Base-by-base conservation (phyloP, 2,113 vertebrate genomes). In the Poeciliopsis retropinna region DNA sequence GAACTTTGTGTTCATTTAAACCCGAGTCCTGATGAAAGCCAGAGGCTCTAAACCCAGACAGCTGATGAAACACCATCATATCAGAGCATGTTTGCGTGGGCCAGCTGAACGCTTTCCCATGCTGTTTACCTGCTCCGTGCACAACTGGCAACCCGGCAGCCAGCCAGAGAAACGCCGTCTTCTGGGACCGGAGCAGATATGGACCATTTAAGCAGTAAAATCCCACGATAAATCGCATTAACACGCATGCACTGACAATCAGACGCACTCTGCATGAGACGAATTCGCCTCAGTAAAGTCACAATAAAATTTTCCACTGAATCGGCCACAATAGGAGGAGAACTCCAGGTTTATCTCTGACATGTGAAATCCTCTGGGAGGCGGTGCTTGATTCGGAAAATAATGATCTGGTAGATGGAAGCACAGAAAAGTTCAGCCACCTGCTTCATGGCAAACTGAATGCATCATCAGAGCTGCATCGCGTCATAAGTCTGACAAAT, bases 401-500 rank as follows among this genome's bases (percentile, higher is more conserved):
- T 11, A 37, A 37, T 37, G 34, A 37, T 14, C n/a, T 65, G 28
- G 7, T 4, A 76, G 41, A 57, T 64, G 78, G 72, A 22, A 37
- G 64, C 60, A 72, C 44, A 79, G 39, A 44, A 57, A 76, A 73
- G 29, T 84, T 78, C 63, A 63, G 67, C 54, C 2, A 0, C 37
- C 34, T 77, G 12, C 13, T 63, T 63, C 62, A 32, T 25, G 30
- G 3, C 25, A 54, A 74, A 72, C 30, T 62, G 27, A 57, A 29
- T 69, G 70, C 79, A 32, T 69, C 0, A 12, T 63, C 78, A 75
- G n/a, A 79, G 70, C 78, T 39, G 57, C 63, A 39, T 57, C 22
- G 15, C 67, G 79, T 80, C 83, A 72, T 67, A 64, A 80, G 73
- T 78, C 73, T 67, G 71, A 76, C 75, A 79, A 78, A 84, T 79